Evolutionary conservation across 2,113 vertebrate species (phyloP).

Genomic region (Pelusios castaneus): DNA sequence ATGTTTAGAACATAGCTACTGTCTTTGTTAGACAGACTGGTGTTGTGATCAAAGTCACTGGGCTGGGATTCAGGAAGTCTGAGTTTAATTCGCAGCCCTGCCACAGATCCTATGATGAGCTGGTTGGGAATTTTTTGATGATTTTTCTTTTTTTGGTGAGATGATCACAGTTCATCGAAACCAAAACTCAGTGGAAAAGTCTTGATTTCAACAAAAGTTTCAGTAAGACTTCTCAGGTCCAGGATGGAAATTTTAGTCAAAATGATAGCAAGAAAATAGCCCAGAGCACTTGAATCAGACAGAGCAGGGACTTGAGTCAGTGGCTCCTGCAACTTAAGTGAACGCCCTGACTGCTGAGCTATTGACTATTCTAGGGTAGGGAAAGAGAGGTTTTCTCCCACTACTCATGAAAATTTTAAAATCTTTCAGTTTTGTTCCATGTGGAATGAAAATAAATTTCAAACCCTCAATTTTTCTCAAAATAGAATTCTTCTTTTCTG

Average conservation of each 20-base stretch:
- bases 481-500: too few species aligned
- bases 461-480: not conserved
- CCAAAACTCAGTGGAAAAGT: not conserved
- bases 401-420: not conserved
- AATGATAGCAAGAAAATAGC: not conserved
- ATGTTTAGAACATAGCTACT: not conserved
- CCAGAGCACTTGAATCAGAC: not conserved
- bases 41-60: not conserved
- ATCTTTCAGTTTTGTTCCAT: not conserved
- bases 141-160: not conserved
- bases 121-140: not conserved
- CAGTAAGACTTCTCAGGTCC: not conserved
- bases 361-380: too few species aligned
- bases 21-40: not conserved
- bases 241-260: not conserved
- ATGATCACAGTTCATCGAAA: not conserved
- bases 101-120: not conserved
- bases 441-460: not conserved
- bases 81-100: not conserved
- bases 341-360: not conserved
- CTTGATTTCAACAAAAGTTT: not conserved
- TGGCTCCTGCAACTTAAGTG: not conserved
- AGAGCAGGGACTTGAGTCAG: not conserved
- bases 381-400: not conserved
- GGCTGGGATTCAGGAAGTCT: not conserved